Conservation (phyloP, 2,113 vertebrate species). For the Oxyura jamaicensis region DNA sequence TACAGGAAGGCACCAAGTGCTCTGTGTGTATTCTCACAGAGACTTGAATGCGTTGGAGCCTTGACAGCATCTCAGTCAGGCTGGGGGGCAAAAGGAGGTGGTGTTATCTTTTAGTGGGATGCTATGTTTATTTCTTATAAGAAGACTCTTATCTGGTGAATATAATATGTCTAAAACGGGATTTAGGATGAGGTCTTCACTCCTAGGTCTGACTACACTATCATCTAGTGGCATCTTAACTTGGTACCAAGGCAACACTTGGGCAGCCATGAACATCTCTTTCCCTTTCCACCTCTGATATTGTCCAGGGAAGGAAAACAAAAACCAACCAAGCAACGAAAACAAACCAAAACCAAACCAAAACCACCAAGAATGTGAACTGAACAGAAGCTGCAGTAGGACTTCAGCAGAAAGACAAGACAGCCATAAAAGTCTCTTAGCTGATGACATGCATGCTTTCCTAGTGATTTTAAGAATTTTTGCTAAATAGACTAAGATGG, state of each 20-base stretch:
- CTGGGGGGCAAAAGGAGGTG: accelerated
- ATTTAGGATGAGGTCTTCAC: background rate
- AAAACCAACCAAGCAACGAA: background rate
- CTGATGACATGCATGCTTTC: background rate
- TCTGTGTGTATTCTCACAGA: background rate
- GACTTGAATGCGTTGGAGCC: background rate
- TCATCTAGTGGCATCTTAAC: background rate
- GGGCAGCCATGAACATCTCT: background rate
- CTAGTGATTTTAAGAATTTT: background rate
- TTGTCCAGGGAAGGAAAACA: background rate
- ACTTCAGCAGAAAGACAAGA: background rate
- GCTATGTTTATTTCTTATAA: background rate
- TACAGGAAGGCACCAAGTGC: background rate
- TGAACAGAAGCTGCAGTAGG: background rate
- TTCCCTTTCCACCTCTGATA: background rate
- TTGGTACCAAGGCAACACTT: background rate
- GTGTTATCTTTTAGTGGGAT: background rate
- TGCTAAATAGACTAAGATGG: background rate
- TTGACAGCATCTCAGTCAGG: background rate
- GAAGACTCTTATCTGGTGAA: background rate
- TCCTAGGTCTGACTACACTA: background rate
- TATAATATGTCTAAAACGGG: background rate
- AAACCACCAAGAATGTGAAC: background rate
- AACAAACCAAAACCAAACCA: background rate
- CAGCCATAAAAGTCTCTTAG: background rate